Conservation (phyloP, 2,113 vertebrate genomes). For the Smithornis capensis region DNA sequence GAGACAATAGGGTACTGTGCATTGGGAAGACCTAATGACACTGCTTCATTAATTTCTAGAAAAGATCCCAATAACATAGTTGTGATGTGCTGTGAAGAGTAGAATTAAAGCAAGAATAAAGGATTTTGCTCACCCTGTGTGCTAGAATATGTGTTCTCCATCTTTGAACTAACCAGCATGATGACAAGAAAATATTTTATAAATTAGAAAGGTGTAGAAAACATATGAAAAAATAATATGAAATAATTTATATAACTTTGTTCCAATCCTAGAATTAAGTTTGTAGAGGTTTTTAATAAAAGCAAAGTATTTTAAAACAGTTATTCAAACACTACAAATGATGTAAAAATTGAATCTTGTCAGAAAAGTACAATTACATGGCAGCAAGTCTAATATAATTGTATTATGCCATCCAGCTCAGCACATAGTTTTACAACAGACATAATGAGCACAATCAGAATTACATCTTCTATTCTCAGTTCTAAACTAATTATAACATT, state of each 20-base stretch:
- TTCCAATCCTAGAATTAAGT: neutral
- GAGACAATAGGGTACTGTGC: neutral
- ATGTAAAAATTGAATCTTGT: slow-evolving; percentile 57
- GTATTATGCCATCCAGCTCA: slow-evolving; percentile 15
- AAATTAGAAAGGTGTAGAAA: neutral
- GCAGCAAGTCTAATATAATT: slow-evolving; percentile 44
- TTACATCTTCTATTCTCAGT: neutral
- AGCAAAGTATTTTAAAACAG: slow-evolving; percentile 28
- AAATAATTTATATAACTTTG: neutral
- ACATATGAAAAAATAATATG: neutral
- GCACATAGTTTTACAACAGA: slow-evolving; percentile 20
- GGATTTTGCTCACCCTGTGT: accelerated
- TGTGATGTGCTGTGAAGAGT: neutral
- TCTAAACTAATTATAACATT: slow-evolving; percentile 28
- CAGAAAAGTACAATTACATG: slow-evolving; percentile 25
- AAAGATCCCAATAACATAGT: neutral
- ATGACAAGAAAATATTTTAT: neutral
- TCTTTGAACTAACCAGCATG: neutral
- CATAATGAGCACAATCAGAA: neutral
- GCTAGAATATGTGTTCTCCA: neutral
- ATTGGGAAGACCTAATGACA: neutral
- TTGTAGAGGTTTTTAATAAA: neutral
- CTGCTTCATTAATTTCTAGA: neutral
- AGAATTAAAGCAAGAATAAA: neutral
- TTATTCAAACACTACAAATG: slow-evolving; percentile 32